Evolutionary conservation across 2,888 invertebrate species (phyloP).

Genomic region (Cerceris ruficornis): DNA sequence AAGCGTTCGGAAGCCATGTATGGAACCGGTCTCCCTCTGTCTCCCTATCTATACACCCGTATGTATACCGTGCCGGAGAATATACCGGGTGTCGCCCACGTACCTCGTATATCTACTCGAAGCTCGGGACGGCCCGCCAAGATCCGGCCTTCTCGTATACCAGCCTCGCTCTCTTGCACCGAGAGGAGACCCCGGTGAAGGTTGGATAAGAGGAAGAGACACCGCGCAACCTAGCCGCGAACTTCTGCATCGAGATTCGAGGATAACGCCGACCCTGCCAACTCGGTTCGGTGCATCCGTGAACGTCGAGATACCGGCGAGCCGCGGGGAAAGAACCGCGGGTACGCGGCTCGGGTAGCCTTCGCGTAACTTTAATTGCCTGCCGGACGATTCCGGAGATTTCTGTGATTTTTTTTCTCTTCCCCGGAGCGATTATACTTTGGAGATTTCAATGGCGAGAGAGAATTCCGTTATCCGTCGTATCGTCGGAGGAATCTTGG

Average conservation of each 20-base stretch:
- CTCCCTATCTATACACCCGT: constrained; percentile 74
- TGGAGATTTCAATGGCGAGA: not conserved
- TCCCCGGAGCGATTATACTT: not conserved
- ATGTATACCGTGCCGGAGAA: constrained; percentile 62
- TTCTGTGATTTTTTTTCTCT: not conserved
- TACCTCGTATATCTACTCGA: constrained; percentile 68
- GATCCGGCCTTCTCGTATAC: constrained; percentile 51
- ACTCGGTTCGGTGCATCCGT: constrained; percentile 21
- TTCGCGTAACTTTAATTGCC: constrained; percentile 30
- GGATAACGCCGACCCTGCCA: constrained; percentile 49
- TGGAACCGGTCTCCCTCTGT: constrained; percentile 80
- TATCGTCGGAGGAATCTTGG: no score
- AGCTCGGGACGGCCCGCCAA: constrained; percentile 41
- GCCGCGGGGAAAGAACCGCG: constrained; percentile 12
- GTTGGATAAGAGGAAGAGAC: constrained; percentile 12
- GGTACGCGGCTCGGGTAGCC: constrained; percentile 9
- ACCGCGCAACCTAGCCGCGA: constrained; percentile 41
- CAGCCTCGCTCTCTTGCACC: constrained; percentile 9
- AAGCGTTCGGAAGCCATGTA: constrained; percentile 81
- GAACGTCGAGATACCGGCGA: constrained; percentile 8
- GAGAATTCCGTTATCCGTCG: not conserved
- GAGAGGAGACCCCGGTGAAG: not conserved
- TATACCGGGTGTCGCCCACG: constrained; percentile 78
- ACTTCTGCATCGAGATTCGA: constrained; percentile 53
- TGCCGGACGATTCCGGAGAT: not conserved